Conservation (phyloP, 2,888 invertebrate genomes). For the Punctoribates punctum region DNA sequence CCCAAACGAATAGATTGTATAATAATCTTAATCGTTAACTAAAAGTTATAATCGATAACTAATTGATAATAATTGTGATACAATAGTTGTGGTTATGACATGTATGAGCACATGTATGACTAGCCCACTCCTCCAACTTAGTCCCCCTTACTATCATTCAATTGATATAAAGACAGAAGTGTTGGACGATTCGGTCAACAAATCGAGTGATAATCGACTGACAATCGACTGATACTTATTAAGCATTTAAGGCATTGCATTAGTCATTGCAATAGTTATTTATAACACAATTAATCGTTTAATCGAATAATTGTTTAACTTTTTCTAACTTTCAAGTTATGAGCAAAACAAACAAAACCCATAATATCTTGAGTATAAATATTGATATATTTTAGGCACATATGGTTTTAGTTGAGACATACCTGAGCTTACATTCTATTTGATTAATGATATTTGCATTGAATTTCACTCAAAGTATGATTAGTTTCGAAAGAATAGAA, state of each 20-base stretch:
- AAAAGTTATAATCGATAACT: not conserved
- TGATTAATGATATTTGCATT: not conserved
- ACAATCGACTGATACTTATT: not conserved
- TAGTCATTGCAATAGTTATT: not conserved
- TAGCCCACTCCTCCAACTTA: slow-evolving; percentile 35
- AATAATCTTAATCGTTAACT: no score
- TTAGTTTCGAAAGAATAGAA: not conserved
- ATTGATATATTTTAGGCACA: slow-evolving; percentile 13
- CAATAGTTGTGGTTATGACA: not conserved
- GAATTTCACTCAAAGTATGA: slow-evolving; percentile 7
- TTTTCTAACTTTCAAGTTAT: not conserved
- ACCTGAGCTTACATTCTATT: not conserved
- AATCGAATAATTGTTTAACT: not conserved
- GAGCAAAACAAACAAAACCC: slow-evolving; percentile 34
- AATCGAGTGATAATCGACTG: not conserved
- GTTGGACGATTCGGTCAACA: not conserved
- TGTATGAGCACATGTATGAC: slow-evolving; percentile 14
- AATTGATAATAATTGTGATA: not conserved
- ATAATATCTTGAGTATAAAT: slow-evolving; percentile 36
- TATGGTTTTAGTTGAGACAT: slow-evolving; percentile 9
- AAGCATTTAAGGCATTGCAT: not conserved
- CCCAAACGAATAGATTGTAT: not conserved
- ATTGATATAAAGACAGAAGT: not conserved
- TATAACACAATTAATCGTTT: not conserved
- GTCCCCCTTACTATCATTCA: not conserved